Base-by-base conservation (phyloP, 2,888 invertebrate species). In the Pocota personata region DNA sequence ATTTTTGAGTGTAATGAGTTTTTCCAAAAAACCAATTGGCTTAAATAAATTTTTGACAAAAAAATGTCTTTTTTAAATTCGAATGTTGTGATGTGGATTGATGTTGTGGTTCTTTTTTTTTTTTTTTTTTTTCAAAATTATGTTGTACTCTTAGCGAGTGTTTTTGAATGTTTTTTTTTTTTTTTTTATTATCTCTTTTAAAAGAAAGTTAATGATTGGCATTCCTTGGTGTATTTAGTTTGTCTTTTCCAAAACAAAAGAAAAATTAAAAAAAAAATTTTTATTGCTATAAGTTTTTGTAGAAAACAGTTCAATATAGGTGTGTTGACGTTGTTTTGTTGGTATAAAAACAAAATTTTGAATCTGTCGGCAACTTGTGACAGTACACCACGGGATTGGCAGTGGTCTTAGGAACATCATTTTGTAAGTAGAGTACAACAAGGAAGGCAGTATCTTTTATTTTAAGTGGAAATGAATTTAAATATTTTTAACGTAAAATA, bases 51-150 rank as follows among this genome's bases (percentile, higher is more conserved):
- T 57, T 57, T 71, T 37, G 10, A 46, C 21, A n/a, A 40, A 30
- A 55, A 50, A 0, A 27, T 60, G 8, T 30, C 30, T 24, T 27
- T 21, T 14, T 4, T 3, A 14, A 55, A 76, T 64, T 76, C 19
- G 50, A 71, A 76, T 71, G 82, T 77, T 82, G 67, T 46, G 19
- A 66, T 69, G 80, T 75, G 12, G 12, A 21, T 82, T 43, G 58
- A 58, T 82, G 77, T 82, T 66, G 77, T 82, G 64, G 24, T 62
- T 52, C 37, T 0, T 21, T 43, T 62, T 60, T 46, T 30, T 35
- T 52, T 12, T 35, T 16, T 55, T 52, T 0, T 7, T 0, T 67
- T 58, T 40, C 50, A 14, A 75, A 69, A 76, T 43, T 72, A 2
- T 32, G 7, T 57, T 52, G 12, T 71, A 8, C 4, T 66, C 16